Conservation (phyloP, 2,888 invertebrate species). For the Patella ulyssiponensis region DNA sequence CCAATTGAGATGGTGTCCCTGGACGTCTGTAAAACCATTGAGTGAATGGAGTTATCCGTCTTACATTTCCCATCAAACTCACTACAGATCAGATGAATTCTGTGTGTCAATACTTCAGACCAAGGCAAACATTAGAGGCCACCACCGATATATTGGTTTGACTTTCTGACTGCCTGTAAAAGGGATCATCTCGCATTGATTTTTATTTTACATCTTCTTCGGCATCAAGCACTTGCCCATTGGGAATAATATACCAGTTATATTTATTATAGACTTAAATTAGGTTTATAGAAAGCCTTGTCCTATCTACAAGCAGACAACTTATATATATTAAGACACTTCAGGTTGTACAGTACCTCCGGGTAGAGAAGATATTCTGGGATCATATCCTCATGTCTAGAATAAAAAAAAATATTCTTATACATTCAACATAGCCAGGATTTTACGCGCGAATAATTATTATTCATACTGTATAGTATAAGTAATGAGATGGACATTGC, state of each 20-base stretch:
- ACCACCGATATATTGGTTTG: neutral
- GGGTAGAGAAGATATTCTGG: too few species aligned
- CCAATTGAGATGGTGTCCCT: neutral
- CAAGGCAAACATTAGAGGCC: constrained; percentile 1
- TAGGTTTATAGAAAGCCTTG: too few species aligned
- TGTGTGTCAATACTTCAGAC: neutral
- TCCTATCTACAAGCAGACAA: too few species aligned
- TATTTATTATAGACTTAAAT: neutral
- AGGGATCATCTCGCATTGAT: constrained; percentile 12
- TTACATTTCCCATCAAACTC: neutral
- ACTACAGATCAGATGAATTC: too few species aligned
- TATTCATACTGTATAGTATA: too few species aligned
- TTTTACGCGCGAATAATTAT: too few species aligned
- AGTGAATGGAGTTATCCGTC: neutral
- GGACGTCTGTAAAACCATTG: constrained; percentile 3
- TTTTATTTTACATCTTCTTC: neutral
- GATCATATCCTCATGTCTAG: too few species aligned
- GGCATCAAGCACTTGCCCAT: neutral
- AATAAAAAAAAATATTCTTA: too few species aligned
- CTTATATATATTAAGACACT: too few species aligned
- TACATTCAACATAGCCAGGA: too few species aligned
- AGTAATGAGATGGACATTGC: too few species aligned
- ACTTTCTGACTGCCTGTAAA: neutral
- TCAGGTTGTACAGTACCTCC: too few species aligned
- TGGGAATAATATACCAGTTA: neutral